Evolutionary conservation across 2,113 vertebrate genomes (phyloP).

Genomic region (Papio anubis): DNA sequence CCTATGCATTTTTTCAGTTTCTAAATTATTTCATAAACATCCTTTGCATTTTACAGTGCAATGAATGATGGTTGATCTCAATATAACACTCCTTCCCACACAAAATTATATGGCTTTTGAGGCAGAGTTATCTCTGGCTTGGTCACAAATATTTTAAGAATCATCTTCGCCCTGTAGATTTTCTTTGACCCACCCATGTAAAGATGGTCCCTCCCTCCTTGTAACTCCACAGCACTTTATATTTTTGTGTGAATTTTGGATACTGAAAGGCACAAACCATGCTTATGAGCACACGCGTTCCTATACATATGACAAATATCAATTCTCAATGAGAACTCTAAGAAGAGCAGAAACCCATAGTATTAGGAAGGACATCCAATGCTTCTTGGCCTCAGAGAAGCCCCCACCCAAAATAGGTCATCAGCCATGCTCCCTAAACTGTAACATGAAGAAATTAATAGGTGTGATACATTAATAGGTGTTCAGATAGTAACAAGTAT

Average conservation of each 20-base stretch:
- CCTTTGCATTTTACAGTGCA: neutral
- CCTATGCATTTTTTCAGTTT: neutral
- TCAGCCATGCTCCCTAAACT: neutral
- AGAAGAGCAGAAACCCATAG: neutral
- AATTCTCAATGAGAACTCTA: neutral
- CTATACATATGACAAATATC: neutral
- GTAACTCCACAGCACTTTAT: neutral
- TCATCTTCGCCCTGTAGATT: slow-evolving; percentile 4
- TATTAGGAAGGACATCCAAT: neutral
- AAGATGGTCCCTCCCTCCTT: neutral
- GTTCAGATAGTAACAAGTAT: neutral
- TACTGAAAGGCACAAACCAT: neutral
- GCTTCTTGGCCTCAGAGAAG: neutral
- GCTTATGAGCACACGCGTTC: neutral
- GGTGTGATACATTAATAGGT: neutral
- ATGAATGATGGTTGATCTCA: neutral
- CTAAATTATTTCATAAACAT: slow-evolving; percentile 31
- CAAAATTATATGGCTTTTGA: slow-evolving; percentile 29
- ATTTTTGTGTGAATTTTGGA: slow-evolving; percentile 13
- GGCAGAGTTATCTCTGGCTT: neutral
- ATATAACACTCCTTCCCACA: neutral
- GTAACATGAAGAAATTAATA: neutral
- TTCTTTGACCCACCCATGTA: neutral
- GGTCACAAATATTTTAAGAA: slow-evolving; percentile 35
- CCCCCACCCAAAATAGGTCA: neutral